Percentiles rank a stretch among this genome's conserved stretches.
phyloP scores from a whole-genome alignment of 2,797 vertebrate genomes.

The Myotis myotis region DNA sequence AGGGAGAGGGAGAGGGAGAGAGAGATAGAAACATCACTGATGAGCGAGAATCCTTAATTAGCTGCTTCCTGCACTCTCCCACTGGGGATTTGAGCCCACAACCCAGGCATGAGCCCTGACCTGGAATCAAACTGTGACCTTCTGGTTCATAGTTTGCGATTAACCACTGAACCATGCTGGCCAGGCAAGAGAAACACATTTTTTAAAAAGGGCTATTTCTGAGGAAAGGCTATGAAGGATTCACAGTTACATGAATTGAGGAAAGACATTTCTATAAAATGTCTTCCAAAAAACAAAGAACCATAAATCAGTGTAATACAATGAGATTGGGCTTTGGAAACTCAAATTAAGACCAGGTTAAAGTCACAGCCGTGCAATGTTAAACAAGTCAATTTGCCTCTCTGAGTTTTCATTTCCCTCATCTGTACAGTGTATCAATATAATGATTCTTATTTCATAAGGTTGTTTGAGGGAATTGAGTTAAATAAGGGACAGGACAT shows the following conservation, averaged over 20 bases:
- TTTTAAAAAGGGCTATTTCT: neutral
- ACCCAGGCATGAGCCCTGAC: no score
- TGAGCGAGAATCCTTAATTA: no score
- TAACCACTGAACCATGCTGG: no score
- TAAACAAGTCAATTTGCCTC: constrained; percentile 17
- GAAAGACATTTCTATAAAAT: neutral
- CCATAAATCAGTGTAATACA: neutral
- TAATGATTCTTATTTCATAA: constrained; percentile 23
- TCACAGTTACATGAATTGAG: neutral
- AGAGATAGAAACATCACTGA: no score
- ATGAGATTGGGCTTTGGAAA: neutral
- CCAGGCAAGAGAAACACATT: no score
- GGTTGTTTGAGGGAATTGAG: neutral
- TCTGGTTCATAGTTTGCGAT: no score
- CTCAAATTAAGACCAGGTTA: neutral
- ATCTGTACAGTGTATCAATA: neutral
- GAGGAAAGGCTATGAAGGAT: neutral
- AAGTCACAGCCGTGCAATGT: neutral
- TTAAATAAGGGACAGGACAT: neutral
- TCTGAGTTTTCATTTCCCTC: constrained; percentile 5
- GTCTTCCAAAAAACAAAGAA: neutral
- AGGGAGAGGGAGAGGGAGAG: no score
- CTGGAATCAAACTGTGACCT: no score
- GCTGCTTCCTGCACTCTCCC: no score
- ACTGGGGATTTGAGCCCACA: no score